Evolutionary conservation across 2,113 vertebrate species (phyloP), one percentile per base, ranked within the genome.

Genomic region (Oxyura jamaicensis): DNA sequence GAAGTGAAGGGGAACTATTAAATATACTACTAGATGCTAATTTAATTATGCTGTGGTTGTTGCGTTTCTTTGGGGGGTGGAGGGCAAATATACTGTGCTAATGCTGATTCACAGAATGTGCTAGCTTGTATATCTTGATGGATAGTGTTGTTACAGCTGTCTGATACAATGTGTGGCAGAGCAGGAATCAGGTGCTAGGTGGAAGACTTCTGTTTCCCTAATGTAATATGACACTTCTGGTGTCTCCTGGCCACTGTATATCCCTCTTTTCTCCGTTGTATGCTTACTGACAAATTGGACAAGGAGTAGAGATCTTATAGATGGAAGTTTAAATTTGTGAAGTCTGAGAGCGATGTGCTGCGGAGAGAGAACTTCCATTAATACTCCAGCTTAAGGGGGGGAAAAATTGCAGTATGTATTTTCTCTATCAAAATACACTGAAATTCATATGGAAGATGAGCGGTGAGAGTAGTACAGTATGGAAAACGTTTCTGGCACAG

Each of bases 121-220:
- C 23, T 11, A 3, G 1, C 26, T 78, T 7, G 0, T 16, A 0
- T 11, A 1, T 6, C 69, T 26, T 1, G 5, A 0, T 13, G 76
- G 60, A 17, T 15, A 4, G 22, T 35, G 10, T 23, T 29, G 35
- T 74, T 66, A 10, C 31, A 72, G 74, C 58, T 67, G 0, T n/a
- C 56, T 29, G 79, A 8, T 58, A 21, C 0, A 2, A 29, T 11
- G 5, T 8, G 13, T 46, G 79, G 53, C 50, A 11, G 3, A 25
- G 4, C 0, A 3, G 8, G 9, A 29, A 8, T 6, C 3, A 31
- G 6, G 0, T 75, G 25, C 42, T 52, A 4, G 31, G 23, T 52
- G 21, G 21, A 39, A 26, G 16, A 0, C 21, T 41, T 52, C 6
- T 3, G 2, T 35, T 88, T 67, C 56, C 52, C n/a, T n/a, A n/a